Evolutionary conservation across 2,113 vertebrate species (phyloP), one percentile per base, ranked within the genome.

Genomic region (Anguilla japonica): DNA sequence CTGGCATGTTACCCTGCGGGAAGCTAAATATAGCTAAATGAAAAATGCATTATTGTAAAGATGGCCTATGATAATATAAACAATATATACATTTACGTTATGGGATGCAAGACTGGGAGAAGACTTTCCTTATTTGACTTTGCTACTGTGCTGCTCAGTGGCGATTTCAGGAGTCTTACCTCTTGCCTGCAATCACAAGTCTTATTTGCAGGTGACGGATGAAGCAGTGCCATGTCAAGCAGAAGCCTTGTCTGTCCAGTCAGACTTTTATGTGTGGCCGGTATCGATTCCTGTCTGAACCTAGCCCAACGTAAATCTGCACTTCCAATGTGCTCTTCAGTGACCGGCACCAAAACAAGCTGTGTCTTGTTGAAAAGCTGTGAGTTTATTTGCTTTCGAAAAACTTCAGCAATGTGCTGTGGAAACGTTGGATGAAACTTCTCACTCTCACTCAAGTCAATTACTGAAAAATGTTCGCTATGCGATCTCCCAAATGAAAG

Each of bases 351-450:
- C 43, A 86, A 41, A 60, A 85, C 86, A 82, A 87, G 85, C 83
- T 41, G 43, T 79, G 60, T 75, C 29, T 63, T 82, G 85, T 80
- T 78, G 53, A 85, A 86, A 20, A 83, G 81, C 82, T 75, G 87
- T 89, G 87, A 88, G 84, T 88, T 87, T 87, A 87, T 91, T 86
- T 89, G 84, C 85, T 87, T 85, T 89, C 87, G 87, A 86, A 84
- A 87, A 11, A 13, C 89, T 82, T 90, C 89, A 89, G 90, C 84
- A 79, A 41, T 80, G 75, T 60, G 43, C 71, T 34, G n/a, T 92
- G 92, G 90, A 93, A 93, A 93, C 89, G 88, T 88, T 89, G 88
- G 87, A 90, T 90, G 85, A 90, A 79, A 83, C 88, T 87, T 84
- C 86, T 89, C 85, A 89, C 87, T 88, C 87, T 84, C 34, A 1